Conservation (phyloP, 2,113 vertebrate genomes). For the Peromyscus leucopus region DNA sequence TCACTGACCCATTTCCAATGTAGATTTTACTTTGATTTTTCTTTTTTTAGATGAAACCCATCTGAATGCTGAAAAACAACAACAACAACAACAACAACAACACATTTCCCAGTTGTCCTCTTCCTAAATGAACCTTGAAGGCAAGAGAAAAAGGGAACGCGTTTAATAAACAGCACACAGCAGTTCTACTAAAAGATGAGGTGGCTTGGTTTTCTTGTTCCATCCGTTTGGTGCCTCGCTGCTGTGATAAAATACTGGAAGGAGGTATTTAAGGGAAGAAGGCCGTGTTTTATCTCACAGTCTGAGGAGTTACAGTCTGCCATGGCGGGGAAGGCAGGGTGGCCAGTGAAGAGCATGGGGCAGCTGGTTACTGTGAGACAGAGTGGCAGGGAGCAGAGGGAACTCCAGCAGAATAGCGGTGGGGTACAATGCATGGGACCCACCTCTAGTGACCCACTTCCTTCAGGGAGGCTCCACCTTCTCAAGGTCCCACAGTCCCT, state of each 20-base stretch:
- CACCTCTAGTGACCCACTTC: neutral
- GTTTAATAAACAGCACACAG: neutral
- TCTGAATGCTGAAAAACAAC: neutral
- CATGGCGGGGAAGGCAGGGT: neutral
- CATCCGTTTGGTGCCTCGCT: neutral
- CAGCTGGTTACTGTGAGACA: too few species aligned
- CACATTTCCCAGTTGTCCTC: neutral
- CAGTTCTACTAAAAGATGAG: slow-evolving; percentile 10
- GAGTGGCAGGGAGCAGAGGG: neutral
- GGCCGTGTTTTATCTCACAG: neutral
- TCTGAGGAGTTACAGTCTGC: neutral
- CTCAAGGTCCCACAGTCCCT: neutral
- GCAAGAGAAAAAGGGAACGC: neutral
- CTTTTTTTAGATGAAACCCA: neutral
- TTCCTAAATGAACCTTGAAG: slow-evolving; percentile 26
- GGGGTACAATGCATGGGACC: too few species aligned
- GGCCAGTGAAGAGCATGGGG: neutral
- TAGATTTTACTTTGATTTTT: slow-evolving; percentile 19
- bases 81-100: too few species aligned
- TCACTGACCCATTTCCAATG: neutral
- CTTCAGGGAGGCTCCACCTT: neutral
- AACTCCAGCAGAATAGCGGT: neutral
- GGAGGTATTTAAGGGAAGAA: neutral
- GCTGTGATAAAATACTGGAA: neutral
- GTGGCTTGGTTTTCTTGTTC: slow-evolving; percentile 17